These are phyloP conservation scores for Maniola hyperantus DNA, from an alignment of 2,888 invertebrate species.

Conservation along the genomic window DNA sequence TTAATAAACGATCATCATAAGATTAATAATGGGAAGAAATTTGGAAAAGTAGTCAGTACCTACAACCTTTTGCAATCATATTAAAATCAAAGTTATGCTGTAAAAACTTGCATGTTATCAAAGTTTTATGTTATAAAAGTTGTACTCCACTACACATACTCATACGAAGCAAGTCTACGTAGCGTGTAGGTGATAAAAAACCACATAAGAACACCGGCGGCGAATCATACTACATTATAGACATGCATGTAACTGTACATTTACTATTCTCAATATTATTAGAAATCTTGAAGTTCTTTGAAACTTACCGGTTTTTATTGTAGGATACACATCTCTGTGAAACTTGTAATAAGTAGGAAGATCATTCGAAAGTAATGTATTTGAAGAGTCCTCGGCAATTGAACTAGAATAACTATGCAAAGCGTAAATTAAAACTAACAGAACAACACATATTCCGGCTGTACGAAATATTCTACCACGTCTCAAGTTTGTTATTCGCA, in stretches of 20 bases:
- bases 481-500: constrained; percentile 85
- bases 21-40: neutral
- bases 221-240: constrained; percentile 34
- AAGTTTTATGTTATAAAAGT: constrained; percentile 10
- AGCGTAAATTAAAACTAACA: constrained; percentile 84
- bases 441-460: constrained; percentile 73
- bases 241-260: constrained; percentile 48
- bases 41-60: neutral
- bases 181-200: constrained; percentile 37
- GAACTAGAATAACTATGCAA: constrained; percentile 83
- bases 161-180: constrained; percentile 24
- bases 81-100: neutral
- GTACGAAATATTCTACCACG: constrained; percentile 83
- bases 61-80: neutral
- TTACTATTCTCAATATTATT: constrained; percentile 22
- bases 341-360: constrained; percentile 59
- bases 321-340: constrained; percentile 69
- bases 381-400: constrained; percentile 55
- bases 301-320: constrained; percentile 64
- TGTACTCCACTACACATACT: neutral
- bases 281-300: constrained; percentile 17
- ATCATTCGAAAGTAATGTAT: constrained; percentile 46
- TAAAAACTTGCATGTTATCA: constrained; percentile 3
- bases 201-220: constrained; percentile 49
- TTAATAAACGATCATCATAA: neutral